A percentile compares a stretch with the other conserved stretches of the same genome.
Evolutionary conservation across 2,797 vertebrate genomes (phyloP).

Genomic region (Lepilemur ruficaudatus): DNA sequence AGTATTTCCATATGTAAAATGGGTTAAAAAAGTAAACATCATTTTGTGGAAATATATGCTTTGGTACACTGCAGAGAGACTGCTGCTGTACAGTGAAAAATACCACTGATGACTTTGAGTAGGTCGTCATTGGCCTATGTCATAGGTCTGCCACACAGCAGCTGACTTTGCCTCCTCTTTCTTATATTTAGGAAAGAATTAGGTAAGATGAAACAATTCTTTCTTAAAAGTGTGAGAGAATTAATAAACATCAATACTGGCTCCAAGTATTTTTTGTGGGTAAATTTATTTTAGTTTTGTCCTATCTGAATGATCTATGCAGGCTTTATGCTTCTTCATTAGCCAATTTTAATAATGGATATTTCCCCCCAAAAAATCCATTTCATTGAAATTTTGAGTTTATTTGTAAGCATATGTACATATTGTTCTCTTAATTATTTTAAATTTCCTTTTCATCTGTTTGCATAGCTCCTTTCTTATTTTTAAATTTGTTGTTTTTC

Average conservation of each 20-base stretch:
- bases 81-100: neutral
- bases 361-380: neutral
- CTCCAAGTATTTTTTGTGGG: neutral
- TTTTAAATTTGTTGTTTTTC: neutral
- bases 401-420: neutral
- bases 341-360: neutral
- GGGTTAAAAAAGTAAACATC: neutral
- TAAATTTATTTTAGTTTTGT: neutral
- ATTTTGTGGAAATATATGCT: neutral
- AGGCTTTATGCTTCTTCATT: neutral
- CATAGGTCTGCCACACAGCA: neutral
- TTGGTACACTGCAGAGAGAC: neutral
- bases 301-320: neutral
- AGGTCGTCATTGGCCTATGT: neutral
- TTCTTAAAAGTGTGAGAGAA: neutral
- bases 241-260: neutral
- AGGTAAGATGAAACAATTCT: neutral
- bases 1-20: neutral
- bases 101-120: neutral
- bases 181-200: neutral
- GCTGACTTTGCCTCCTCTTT: neutral
- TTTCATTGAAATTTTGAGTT: neutral
- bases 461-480: neutral
- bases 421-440: neutral
- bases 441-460: neutral